Conservation (phyloP, 30 jellyfish, hydroid and myxozoan genomes). For the Aurelia coerulea region DNA sequence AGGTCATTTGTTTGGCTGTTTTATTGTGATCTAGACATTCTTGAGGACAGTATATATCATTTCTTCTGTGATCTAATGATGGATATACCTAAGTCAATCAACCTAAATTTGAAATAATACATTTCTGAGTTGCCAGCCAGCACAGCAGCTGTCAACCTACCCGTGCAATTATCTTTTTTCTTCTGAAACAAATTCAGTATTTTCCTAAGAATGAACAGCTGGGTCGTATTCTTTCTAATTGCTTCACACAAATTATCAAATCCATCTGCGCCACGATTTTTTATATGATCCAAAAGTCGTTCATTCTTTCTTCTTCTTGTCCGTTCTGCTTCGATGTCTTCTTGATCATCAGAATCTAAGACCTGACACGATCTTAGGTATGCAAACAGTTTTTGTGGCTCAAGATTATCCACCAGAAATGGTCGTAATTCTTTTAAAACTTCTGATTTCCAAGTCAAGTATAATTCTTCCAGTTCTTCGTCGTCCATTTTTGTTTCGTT, state of each 20-base stretch:
- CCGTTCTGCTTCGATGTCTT: constrained; percentile 70
- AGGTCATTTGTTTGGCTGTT: too few species aligned
- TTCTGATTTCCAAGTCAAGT: constrained; percentile 52
- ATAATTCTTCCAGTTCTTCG: constrained; percentile 59
- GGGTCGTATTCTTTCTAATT: constrained; percentile 66
- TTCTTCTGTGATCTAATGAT: too few species aligned
- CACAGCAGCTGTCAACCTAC: too few species aligned
- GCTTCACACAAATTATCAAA: constrained; percentile 82
- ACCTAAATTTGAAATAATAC: too few species aligned
- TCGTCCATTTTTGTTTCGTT: constrained; percentile 30
- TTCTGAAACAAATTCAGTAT: constrained; percentile 52
- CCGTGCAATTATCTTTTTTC: constrained; percentile 36
- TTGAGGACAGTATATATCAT: too few species aligned
- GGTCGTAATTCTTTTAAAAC: constrained; percentile 73
- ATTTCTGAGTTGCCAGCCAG: too few species aligned
- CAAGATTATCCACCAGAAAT: constrained; percentile 55
- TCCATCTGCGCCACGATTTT: constrained; percentile 71
- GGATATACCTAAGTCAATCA: too few species aligned
- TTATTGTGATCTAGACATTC: too few species aligned
- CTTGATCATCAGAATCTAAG: constrained; percentile 72
- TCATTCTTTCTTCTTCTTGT: constrained; percentile 58
- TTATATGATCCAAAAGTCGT: constrained; percentile 46
- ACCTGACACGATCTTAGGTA: constrained; percentile 52
- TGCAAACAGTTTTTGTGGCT: constrained; percentile 71
- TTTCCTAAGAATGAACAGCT: constrained; percentile 55